Evolutionary conservation across 2,888 invertebrate species (phyloP).

Genomic region (Xestia c-nigrum): DNA sequence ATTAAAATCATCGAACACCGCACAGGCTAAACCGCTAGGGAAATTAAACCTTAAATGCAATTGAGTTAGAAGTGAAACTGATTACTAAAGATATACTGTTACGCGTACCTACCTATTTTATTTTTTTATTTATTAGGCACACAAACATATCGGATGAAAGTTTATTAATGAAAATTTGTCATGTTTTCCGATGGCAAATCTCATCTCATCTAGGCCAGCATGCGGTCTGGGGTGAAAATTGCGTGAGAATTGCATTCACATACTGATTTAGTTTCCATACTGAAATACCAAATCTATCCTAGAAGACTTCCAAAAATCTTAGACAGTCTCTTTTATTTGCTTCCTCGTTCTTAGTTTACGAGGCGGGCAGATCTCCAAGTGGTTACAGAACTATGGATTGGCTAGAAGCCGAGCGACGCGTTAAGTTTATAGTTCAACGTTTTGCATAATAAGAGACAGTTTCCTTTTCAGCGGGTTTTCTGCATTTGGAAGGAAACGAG

Average conservation of each 20-base stretch:
- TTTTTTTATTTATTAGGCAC: too few relatives aligned
- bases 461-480: conserved; percentile 34
- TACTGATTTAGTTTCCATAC: background rate
- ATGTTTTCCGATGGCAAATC: background rate
- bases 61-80: background rate
- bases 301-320: background rate
- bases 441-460: conserved; percentile 37
- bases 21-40: background rate
- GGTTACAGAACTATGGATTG: conserved; percentile 45
- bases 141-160: background rate
- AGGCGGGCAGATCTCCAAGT: conserved; percentile 55
- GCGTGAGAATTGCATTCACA: background rate
- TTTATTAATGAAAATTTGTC: background rate
- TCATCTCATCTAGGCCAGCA: background rate
- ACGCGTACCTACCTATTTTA: too few relatives aligned
- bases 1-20: background rate
- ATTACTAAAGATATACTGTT: too few relatives aligned
- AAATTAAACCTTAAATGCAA: background rate
- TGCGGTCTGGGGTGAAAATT: background rate
- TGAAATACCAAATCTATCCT: background rate
- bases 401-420: conserved; percentile 42
- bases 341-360: conserved; percentile 30
- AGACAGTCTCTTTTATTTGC: conserved; percentile 19
- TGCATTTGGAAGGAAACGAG: conserved; percentile 11
- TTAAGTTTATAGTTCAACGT: conserved; percentile 27